Percentiles rank a stretch among this genome's conserved stretches.
Evolutionary conservation across 2,113 vertebrate species (phyloP).

Genomic region (Ciconia maguari): DNA sequence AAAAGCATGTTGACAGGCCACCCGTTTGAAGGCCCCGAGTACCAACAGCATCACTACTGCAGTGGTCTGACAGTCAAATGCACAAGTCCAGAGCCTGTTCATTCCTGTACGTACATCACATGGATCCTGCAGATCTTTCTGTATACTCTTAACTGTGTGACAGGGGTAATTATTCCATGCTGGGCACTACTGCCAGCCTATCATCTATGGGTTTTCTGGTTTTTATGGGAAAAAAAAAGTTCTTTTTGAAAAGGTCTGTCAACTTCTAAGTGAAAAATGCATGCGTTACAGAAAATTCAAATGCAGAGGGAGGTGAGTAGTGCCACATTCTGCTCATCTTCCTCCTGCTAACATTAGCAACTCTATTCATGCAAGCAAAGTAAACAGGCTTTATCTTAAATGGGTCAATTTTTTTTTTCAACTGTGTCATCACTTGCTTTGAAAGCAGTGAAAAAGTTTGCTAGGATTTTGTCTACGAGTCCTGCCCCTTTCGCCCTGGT

Average conservation of each 20-base stretch:
- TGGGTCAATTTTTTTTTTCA: neutral
- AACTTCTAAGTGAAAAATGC: neutral
- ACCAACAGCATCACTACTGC: neutral
- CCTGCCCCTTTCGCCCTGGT: neutral
- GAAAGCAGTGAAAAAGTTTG: neutral
- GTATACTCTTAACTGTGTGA: neutral
- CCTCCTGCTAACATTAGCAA: neutral
- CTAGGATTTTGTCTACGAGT: neutral
- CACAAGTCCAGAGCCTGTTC: neutral
- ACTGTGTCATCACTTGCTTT: neutral
- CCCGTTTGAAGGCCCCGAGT: neutral
- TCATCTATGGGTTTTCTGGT: neutral
- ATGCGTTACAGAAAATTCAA: neutral
- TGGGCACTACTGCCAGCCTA: neutral
- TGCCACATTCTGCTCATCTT: neutral
- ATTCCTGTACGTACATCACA: neutral
- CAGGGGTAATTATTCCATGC: neutral
- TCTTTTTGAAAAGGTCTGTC: neutral
- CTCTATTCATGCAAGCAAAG: neutral
- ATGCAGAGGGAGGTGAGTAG: neutral
- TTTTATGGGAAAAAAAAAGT: neutral
- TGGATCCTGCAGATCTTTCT: neutral
- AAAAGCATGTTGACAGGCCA: neutral
- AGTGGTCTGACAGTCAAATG: neutral
- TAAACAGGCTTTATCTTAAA: conserved; percentile 23